Base-by-base conservation (phyloP, 2,797 vertebrate genomes). In the Vespertilio murinus region DNA sequence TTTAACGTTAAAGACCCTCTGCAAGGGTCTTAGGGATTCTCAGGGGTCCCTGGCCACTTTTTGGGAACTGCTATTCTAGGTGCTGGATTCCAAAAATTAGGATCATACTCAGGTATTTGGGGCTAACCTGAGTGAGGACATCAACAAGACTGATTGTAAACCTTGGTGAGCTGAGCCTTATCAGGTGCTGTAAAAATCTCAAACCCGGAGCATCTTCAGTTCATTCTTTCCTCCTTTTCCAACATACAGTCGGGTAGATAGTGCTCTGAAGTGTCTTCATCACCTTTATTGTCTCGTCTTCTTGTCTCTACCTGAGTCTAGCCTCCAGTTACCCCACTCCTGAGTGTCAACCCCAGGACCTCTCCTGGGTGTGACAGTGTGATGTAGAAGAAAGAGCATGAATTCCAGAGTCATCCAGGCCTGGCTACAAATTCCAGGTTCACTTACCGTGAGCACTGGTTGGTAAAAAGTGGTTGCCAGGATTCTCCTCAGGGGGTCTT, bases 221-320 rank as follows among this genome's bases (percentile, higher is more conserved):
- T 83, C 64, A 4, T 2, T 33, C 71, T 54, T 17, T 83, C 11
- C 28, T 87, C 28, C 28, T 54, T n/a, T 54, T 28, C 70, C 47
- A 17, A 3, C 5, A 18, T 40, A 11, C 18, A 10, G 10, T 5
- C 10, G 0, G 18, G 20, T 20, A 4, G 20, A 5, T 0, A n/a
- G 47, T 56, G 28, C 64, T 61, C 77, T 54, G 59, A n/a, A 30
- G 71, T 25, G 30, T 18, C 35, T 23, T 47, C 59, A 52, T n/a
- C 28, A 10, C 18, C 47, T 59, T 42, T 33, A 8, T 77, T 33
- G 22, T 86, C 64, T 82, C 61, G 30, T 42, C 2, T 33, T 75
- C 90, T 28, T 59, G 54, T 67, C 64, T 87, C 47, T 23, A 42
- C 47, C 64, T 1, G 5, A 82, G 54, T 56, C 45, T 18, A 67